These are phyloP conservation scores for Columba guinea DNA, from an alignment of 2,797 vertebrate species.

Conservation along the genomic window DNA sequence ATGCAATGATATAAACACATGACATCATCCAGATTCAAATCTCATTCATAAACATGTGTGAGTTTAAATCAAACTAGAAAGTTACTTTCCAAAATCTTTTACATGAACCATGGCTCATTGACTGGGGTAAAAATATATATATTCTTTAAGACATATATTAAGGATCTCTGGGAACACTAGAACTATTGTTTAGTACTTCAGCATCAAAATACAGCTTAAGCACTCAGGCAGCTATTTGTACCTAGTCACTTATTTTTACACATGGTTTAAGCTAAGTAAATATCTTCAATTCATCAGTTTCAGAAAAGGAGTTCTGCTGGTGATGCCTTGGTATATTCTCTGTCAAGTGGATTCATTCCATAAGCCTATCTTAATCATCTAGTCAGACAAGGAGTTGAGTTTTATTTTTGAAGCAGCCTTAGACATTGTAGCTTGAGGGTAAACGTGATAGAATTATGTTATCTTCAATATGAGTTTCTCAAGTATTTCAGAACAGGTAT, in stretches of 20 bases:
- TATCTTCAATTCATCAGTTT: background rate
- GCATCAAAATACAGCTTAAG: background rate
- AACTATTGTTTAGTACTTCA: background rate
- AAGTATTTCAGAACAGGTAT: background rate
- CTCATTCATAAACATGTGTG: background rate
- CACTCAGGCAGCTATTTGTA: background rate
- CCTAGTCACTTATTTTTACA: background rate
- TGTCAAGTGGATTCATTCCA: background rate
- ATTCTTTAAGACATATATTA: background rate
- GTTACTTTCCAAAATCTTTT: background rate
- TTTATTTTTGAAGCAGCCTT: background rate
- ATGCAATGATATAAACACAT: background rate
- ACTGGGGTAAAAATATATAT: background rate
- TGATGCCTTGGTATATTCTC: background rate
- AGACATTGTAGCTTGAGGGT: background rate
- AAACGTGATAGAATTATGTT: background rate
- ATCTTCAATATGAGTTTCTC: background rate
- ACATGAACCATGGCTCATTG: background rate
- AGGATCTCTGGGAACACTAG: background rate
- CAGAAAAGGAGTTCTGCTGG: background rate
- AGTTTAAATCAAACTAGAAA: background rate
- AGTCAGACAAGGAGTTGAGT: background rate
- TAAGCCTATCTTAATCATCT: background rate
- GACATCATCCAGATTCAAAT: background rate
- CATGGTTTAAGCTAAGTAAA: background rate